Percentiles rank a stretch among this genome's conserved stretches.
Evolutionary conservation across 2,797 vertebrate species (phyloP).

Genomic region (Falco peregrinus): DNA sequence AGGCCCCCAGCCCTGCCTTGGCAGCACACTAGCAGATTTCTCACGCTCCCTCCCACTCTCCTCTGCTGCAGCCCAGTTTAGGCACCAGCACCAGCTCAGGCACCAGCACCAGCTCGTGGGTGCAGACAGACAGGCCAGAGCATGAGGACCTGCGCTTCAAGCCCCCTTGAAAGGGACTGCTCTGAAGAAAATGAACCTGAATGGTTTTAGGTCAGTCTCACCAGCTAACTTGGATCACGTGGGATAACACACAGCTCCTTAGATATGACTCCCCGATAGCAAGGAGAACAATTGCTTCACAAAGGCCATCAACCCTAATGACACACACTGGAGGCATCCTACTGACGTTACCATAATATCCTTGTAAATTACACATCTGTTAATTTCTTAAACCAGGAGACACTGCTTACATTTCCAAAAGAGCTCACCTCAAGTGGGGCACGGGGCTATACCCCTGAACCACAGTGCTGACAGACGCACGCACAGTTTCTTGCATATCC

Average conservation of each 20-base stretch:
- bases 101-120: neutral
- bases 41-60: neutral
- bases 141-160: neutral
- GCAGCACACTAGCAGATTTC: neutral
- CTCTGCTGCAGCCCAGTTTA: neutral
- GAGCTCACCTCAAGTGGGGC: neutral
- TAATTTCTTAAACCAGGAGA: neutral
- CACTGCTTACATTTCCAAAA: neutral
- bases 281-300: neutral
- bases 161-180: neutral
- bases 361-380: neutral
- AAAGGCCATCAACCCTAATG: neutral
- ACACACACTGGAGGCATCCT: neutral
- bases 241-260: neutral
- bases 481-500: neutral
- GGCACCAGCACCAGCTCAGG: neutral
- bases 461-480: neutral
- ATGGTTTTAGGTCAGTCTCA: neutral
- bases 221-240: neutral
- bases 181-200: neutral
- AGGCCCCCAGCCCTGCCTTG: neutral
- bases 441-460: rapidly evolving
- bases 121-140: neutral
- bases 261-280: neutral
- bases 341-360: neutral